A percentile compares a stretch with the other conserved stretches of the same genome.
Evolutionary conservation across 2,113 vertebrate species (phyloP).

Genomic region (Noturus placidus): DNA sequence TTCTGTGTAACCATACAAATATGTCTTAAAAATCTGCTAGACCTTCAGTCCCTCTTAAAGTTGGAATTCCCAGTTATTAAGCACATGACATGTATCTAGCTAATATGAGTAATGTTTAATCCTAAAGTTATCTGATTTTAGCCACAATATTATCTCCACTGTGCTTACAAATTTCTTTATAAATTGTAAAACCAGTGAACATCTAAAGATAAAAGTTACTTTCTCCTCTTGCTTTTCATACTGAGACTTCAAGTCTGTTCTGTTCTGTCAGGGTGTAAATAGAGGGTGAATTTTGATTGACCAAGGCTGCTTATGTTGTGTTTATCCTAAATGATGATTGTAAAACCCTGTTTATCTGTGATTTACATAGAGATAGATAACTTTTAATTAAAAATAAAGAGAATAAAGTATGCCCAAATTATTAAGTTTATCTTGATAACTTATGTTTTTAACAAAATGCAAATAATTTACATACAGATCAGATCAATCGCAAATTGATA

Average conservation of each 20-base stretch:
- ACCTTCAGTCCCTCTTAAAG: not conserved
- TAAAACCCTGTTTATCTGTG: not conserved
- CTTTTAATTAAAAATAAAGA: not conserved
- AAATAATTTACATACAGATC: not conserved
- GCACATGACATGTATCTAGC: not conserved
- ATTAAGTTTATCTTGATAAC: not conserved
- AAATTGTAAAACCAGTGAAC: not conserved
- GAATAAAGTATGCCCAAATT: not conserved
- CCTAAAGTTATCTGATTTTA: not conserved
- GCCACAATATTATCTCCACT: not conserved
- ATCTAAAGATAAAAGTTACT: not conserved
- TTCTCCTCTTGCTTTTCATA: not conserved
- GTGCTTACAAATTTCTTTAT: not conserved
- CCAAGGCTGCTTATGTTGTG: not conserved
- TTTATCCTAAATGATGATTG: not conserved
- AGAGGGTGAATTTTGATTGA: not conserved
- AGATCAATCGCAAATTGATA: not conserved
- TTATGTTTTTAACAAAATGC: not conserved
- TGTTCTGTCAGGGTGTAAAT: not conserved
- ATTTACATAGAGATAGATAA: no score
- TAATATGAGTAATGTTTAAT: not conserved
- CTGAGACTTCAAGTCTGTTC: not conserved
- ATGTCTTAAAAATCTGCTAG: not conserved
- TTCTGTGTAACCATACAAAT: not conserved
- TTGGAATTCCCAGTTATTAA: not conserved